Evolutionary conservation across 2,797 vertebrate genomes (phyloP).

Genomic region (Danionella dracula): DNA sequence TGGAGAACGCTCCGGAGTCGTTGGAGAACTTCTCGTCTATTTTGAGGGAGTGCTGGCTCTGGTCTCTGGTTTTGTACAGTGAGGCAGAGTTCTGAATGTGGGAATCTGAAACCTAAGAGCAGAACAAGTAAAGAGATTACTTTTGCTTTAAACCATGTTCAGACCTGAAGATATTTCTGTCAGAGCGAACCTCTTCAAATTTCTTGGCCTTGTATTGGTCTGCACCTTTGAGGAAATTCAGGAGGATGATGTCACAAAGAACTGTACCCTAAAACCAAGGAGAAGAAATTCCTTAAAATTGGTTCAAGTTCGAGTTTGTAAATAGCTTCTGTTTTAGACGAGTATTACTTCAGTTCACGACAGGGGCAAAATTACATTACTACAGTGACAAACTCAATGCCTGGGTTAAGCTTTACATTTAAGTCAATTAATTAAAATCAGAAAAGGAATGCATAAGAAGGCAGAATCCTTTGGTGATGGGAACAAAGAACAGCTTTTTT

Average conservation of each 20-base stretch:
- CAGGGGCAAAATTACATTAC: no score
- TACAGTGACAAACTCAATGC: no score
- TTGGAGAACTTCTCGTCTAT: conserved; percentile 76
- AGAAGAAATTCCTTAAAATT: no score
- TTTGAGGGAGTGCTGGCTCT: conserved; percentile 64
- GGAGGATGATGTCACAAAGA: conserved; percentile 80
- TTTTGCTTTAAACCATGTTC: neutral
- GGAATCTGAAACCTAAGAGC: conserved; percentile 63
- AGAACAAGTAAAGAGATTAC: neutral
- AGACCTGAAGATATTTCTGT: no score
- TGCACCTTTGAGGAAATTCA: conserved; percentile 80
- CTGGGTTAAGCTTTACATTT: no score
- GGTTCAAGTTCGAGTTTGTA: no score
- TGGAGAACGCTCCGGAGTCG: conserved; percentile 84
- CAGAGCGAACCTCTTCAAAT: conserved; percentile 74
- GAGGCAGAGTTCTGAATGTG: conserved; percentile 39
- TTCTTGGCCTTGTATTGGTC: conserved; percentile 83
- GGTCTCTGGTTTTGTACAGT: conserved; percentile 56
- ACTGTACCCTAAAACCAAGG: conserved; percentile 71
- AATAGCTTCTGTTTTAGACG: no score
- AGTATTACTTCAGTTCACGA: no score
- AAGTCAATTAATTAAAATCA: no score
- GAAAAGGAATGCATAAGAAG: no score
- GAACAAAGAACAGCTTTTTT: no score
- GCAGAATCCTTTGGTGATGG: no score